Evolutionary conservation across 2,113 vertebrate species (phyloP), one percentile per base, ranked within the genome.

Genomic region (Myxocyprinus asiaticus): DNA sequence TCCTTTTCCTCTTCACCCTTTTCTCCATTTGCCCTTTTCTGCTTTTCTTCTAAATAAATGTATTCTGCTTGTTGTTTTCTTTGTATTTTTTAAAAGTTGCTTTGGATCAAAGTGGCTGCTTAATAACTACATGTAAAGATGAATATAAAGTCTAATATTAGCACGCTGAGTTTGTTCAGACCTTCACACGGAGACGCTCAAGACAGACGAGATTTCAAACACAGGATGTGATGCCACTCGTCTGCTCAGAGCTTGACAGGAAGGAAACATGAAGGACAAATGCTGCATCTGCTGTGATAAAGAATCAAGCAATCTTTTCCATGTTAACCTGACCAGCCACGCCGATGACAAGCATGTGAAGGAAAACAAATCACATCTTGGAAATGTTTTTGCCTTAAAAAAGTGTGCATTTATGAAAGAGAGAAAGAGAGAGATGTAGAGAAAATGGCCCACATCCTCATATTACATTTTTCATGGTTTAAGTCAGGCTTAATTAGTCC

Each of bases 401-500:
- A 33, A 33, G 22, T 33, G 22, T 33, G 22, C 22, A 33, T 15
- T 4, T 61, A 7, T 33, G 7, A 78, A 6, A 79, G 8, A 61
- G 17, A 62, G 44, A 62, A n/a, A 17, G 53, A 59, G 43, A 47
- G 9, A 74, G 43, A 73, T 22, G 64, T 11, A 71, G 3, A 8
- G 14, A 71, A 14, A 15, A 33, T 14, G 83, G 82, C 84, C 81
- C 85, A 84, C n/a, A n/a, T n/a, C n/a, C n/a, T n/a, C n/a, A 69
- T 84, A 83, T 61, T 90, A 86, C 86, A 90, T 90, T 85, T 90
- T 89, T 89, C 86, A 91, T 90, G 88, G 84, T 84, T 84, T 84
- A 85, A 89, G 87, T 92, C 90, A 88, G 84, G 90, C 86, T 85
- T 89, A 90, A 92, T 92, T 91, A 92, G 86, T 85, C 79, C 86